Percentiles rank a stretch among this genome's conserved stretches.
Evolutionary conservation across 2,113 vertebrate species (phyloP).

Genomic region (Rhinolophus sinicus): DNA sequence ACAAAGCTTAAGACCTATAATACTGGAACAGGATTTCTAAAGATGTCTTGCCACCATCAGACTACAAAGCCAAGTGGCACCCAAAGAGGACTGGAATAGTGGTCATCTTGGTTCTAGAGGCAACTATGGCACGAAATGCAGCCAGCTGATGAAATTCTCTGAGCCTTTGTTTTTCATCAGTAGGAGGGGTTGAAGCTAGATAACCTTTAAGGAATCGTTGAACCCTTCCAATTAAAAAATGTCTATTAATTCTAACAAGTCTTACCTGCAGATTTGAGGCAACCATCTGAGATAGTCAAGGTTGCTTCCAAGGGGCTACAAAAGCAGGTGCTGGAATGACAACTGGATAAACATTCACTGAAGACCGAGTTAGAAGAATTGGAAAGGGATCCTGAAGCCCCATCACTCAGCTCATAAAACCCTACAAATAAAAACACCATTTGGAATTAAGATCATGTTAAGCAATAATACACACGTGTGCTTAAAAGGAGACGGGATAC

Average conservation of each 20-base stretch:
- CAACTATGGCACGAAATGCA: neutral
- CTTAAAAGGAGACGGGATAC: slow-evolving; percentile 34
- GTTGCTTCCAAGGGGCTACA: slow-evolving; percentile 93
- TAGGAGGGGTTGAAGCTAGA: neutral
- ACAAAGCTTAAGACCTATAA: neutral
- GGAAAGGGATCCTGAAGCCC: slow-evolving; percentile 94
- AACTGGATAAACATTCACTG: slow-evolving; percentile 96
- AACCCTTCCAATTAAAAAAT: slow-evolving; percentile 7
- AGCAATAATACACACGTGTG: slow-evolving; percentile 55
- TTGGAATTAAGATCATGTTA: slow-evolving; percentile 75
- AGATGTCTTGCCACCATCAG: neutral
- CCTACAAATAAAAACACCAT: slow-evolving; percentile 88
- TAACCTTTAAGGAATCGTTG: neutral
- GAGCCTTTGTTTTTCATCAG: neutral
- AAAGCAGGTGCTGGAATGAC: slow-evolving; percentile 94
- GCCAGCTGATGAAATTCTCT: neutral
- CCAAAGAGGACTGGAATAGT: neutral
- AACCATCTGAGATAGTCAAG: slow-evolving; percentile 90
- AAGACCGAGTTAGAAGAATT: slow-evolving; percentile 99
- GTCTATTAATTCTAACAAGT: slow-evolving; percentile 53
- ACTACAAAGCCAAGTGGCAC: slow-evolving; percentile 5
- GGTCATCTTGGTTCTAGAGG: neutral
- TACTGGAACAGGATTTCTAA: neutral
- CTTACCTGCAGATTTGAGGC: slow-evolving; percentile 93
- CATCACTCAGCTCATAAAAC: slow-evolving; percentile 97